Percentiles rank a stretch among this genome's conserved stretches.
These are phyloP conservation scores for Lontra canadensis DNA, from an alignment of 2,113 vertebrate genomes.

Conservation along the genomic window DNA sequence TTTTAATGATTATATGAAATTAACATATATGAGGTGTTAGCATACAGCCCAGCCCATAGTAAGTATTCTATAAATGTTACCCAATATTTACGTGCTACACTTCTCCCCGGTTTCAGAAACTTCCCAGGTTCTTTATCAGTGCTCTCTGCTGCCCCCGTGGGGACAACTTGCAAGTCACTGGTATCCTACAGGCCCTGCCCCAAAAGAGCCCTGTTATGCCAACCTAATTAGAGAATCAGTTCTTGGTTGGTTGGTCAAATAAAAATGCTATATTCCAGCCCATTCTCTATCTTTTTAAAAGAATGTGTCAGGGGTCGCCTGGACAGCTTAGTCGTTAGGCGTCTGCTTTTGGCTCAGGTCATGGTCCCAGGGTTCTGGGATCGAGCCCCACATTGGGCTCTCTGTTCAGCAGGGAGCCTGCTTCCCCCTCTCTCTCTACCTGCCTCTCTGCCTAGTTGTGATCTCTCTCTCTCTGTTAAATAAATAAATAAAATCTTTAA, in stretches of 20 bases:
- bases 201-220: background rate
- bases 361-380: no score
- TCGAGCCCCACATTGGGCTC: no score
- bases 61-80: background rate
- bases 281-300: background rate
- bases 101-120: background rate
- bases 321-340: no score
- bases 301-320: background rate
- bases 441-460: no score
- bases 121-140: background rate
- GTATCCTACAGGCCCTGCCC: background rate
- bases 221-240: background rate
- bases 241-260: constrained; percentile 8
- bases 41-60: background rate
- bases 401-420: no score
- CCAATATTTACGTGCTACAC: background rate
- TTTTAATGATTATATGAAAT: background rate
- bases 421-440: no score
- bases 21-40: background rate
- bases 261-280: background rate
- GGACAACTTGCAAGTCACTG: background rate
- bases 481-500: no score
- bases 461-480: no score
- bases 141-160: constrained; percentile 27
- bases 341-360: no score